A percentile compares a stretch with the other conserved stretches of the same genome.
phyloP scores from a whole-genome alignment of 2,888 invertebrate species.

The Galeopsomyia nigrocyanea region DNA sequence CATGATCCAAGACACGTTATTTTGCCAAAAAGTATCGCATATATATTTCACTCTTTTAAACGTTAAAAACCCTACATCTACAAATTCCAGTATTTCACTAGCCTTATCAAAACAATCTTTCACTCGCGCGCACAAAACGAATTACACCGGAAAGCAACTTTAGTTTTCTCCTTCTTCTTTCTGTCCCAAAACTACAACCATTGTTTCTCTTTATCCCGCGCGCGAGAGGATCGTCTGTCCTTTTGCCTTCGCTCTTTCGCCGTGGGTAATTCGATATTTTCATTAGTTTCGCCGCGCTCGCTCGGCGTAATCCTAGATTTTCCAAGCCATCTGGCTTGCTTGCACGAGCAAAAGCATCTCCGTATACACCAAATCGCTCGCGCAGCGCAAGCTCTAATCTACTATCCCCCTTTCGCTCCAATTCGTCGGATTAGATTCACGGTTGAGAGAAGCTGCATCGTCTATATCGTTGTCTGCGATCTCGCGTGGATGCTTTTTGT shows the following conservation, averaged over 20 bases:
- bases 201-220: conserved; percentile 8
- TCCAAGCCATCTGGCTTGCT: conserved; percentile 60
- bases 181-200: too few species aligned
- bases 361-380: conserved; percentile 7
- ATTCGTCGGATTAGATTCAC: conserved; percentile 2
- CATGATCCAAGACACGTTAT: too few species aligned
- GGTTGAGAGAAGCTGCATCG: not conserved
- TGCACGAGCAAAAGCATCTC: conserved; percentile 29
- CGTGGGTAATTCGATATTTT: conserved; percentile 60
- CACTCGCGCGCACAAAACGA: too few species aligned
- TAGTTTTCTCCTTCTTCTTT: conserved; percentile 7
- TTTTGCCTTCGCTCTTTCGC: not conserved
- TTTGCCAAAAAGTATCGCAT: too few species aligned
- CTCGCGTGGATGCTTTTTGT: too few species aligned
- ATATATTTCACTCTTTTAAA: too few species aligned
- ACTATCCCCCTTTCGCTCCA: not conserved
- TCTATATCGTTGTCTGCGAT: too few species aligned
- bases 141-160: too few species aligned
- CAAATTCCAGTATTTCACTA: too few species aligned
- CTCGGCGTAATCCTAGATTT: conserved; percentile 62
- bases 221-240: not conserved
- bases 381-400: too few species aligned
- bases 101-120: too few species aligned
- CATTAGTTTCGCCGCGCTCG: conserved; percentile 53
- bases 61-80: too few species aligned